Conservation (phyloP, 2,888 invertebrate genomes). For the Halictus quadricinctus region DNA sequence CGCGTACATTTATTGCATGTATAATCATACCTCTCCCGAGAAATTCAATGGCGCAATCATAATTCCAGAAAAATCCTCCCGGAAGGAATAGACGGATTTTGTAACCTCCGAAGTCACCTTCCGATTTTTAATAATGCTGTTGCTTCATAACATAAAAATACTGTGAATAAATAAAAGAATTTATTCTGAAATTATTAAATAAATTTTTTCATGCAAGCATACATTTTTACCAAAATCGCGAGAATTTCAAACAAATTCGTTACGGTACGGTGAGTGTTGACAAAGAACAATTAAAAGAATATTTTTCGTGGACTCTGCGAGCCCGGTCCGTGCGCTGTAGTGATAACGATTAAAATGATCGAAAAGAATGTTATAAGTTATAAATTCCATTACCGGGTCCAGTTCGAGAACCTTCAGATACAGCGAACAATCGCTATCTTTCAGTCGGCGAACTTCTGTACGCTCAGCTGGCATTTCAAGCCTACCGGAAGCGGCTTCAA, state of each 20-base stretch:
- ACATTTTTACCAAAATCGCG: too few relatives aligned
- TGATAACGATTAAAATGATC: neutral
- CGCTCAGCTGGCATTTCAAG: constrained; percentile 3
- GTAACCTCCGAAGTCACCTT: too few relatives aligned
- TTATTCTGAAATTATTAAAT: too few relatives aligned
- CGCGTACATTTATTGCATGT: neutral
- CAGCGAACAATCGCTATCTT: neutral
- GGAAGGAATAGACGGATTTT: neutral
- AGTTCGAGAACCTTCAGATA: neutral
- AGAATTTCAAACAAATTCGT: too few relatives aligned
- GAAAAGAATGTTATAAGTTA: neutral
- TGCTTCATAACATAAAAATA: too few relatives aligned
- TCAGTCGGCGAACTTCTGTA: neutral
- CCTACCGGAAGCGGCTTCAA: neutral
- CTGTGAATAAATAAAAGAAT: too few relatives aligned
- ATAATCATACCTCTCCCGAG: neutral
- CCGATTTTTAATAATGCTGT: too few relatives aligned
- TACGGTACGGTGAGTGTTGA: too few relatives aligned
- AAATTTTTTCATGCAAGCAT: too few relatives aligned
- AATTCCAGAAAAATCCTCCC: neutral
- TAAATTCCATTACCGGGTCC: neutral
- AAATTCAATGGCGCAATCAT: neutral
- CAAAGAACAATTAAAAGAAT: too few relatives aligned
- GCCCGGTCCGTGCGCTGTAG: too few relatives aligned
- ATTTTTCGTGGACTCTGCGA: too few relatives aligned